These are phyloP conservation scores for Phyto melanocephala DNA, from an alignment of 2,888 invertebrate genomes.

Conservation along the genomic window DNA sequence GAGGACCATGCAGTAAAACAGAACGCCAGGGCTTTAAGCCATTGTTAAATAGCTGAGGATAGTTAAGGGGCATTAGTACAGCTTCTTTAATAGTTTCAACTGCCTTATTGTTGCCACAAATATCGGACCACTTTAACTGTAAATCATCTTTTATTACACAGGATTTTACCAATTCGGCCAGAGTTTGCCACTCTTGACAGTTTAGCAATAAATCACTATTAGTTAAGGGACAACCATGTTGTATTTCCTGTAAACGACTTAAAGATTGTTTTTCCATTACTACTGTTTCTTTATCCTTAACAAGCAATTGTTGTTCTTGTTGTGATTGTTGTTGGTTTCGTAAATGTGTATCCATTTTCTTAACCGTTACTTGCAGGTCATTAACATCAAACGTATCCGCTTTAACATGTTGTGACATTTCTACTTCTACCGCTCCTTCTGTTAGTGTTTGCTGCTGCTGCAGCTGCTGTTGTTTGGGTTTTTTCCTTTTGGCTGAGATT, in stretches of 20 bases:
- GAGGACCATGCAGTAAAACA: constrained; percentile 82
- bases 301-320: background rate
- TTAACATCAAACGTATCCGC: constrained; percentile 45
- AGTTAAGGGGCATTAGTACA: constrained; percentile 88
- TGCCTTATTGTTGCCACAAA: constrained; percentile 87
- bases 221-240: constrained; percentile 68
- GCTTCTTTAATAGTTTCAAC: constrained; percentile 91
- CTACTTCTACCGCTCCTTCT: constrained; percentile 51
- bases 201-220: constrained; percentile 70
- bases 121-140: constrained; percentile 88
- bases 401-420: constrained; percentile 52
- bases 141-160: constrained; percentile 79
- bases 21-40: constrained; percentile 91
- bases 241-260: constrained; percentile 69
- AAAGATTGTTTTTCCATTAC: constrained; percentile 13
- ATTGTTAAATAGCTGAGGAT: constrained; percentile 86
- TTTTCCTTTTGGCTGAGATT: constrained; percentile 59
- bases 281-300: constrained; percentile 13
- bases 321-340: background rate
- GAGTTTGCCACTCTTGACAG: constrained; percentile 74
- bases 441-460: constrained; percentile 16
- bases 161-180: constrained; percentile 79
- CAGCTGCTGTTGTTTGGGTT: constrained; percentile 33
- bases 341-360: constrained; percentile 67
- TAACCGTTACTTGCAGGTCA: constrained; percentile 70